Percentiles rank a stretch among this genome's conserved stretches.
phyloP scores from a whole-genome alignment of 2,888 invertebrate species.

The Hirtodrosophila histrioides region DNA sequence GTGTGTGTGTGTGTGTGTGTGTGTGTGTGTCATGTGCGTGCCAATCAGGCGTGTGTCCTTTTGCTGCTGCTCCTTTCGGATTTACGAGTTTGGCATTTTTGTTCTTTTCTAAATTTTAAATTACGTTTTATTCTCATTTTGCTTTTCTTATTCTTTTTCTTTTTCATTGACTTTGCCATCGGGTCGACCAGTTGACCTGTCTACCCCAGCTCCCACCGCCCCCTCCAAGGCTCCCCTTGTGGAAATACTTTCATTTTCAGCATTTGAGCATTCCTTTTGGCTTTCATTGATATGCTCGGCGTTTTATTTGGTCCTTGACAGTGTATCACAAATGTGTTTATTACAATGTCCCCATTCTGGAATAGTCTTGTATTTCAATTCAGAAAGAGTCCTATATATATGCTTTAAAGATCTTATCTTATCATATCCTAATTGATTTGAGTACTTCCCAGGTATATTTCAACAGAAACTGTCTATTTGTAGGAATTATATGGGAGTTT shows the following conservation, averaged over 20 bases:
- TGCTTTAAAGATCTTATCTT: too few relatives aligned
- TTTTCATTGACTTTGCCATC: constrained; percentile 39
- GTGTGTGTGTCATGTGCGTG: constrained; percentile 61
- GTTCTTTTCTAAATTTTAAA: constrained; percentile 72
- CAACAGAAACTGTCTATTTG: too few relatives aligned
- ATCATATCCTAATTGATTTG: too few relatives aligned
- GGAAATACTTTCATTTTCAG: constrained; percentile 57
- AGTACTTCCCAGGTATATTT: too few relatives aligned
- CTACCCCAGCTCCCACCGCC: constrained; percentile 9
- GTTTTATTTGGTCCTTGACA: constrained; percentile 4
- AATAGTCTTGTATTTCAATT: neutral
- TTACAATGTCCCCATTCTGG: neutral
- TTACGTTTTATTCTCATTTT: constrained; percentile 64
- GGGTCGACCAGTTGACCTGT: constrained; percentile 12
- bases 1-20: constrained; percentile 18
- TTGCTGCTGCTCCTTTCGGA: constrained; percentile 44
- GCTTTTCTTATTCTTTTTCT: constrained; percentile 8
- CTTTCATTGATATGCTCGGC: constrained; percentile 32
- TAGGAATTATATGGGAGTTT: too few relatives aligned
- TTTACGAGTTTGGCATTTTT: constrained; percentile 68
- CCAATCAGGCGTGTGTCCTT: constrained; percentile 76
- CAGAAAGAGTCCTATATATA: too few relatives aligned
- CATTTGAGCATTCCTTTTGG: constrained; percentile 46
- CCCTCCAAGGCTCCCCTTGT: neutral
- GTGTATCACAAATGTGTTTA: too few relatives aligned